These are phyloP conservation scores for Ciconia stormi DNA, from an alignment of 2,113 vertebrate genomes.

Conservation along the genomic window DNA sequence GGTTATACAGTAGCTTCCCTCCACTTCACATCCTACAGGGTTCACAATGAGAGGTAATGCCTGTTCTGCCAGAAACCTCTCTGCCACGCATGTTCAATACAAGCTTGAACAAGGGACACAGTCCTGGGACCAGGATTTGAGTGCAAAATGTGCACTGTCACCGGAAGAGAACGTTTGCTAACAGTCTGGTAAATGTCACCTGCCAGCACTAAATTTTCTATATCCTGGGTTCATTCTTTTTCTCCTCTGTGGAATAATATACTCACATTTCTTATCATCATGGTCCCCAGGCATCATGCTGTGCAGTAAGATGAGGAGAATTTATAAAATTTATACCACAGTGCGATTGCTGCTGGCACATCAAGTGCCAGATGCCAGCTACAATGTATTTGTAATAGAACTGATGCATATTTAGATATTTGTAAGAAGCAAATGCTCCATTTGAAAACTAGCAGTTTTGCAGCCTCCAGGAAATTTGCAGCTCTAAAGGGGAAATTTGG, in stretches of 20 bases:
- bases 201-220: not conserved
- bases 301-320: not conserved
- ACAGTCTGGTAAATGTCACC: not conserved
- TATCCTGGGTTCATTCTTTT: not conserved
- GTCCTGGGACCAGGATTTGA: not conserved
- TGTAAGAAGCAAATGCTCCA: conserved; percentile 27
- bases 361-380: conserved; percentile 35
- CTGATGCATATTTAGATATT: conserved; percentile 56
- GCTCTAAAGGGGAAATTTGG: not conserved
- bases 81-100: not conserved
- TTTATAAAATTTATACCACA: not conserved
- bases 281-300: not conserved
- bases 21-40: not conserved
- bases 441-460: conserved; percentile 51
- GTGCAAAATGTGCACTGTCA: not conserved
- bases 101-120: not conserved
- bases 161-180: not conserved
- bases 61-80: not conserved
- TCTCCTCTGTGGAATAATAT: not conserved
- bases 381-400: conserved; percentile 46
- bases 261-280: not conserved
- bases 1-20: not conserved
- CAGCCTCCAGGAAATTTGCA: conserved; percentile 24
- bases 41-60: not conserved
- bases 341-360: not conserved